Percentiles rank a stretch among this genome's conserved stretches.
Evolutionary conservation across 2,888 invertebrate species (phyloP).

Genomic region (Dexiosoma caninum): DNA sequence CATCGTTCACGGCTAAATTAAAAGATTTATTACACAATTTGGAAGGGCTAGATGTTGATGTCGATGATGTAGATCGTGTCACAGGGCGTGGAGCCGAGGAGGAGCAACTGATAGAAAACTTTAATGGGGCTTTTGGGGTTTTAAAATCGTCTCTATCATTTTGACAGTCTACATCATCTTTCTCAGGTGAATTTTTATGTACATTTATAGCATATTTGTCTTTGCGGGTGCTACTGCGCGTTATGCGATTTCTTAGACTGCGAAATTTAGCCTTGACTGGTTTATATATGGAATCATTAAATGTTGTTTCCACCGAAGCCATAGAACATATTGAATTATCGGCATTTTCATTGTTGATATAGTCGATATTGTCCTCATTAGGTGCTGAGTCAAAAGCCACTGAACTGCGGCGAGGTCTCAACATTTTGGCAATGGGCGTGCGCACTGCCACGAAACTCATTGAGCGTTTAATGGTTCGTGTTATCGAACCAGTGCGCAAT

Average conservation of each 20-base stretch:
- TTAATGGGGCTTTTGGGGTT: slow-evolving; percentile 75
- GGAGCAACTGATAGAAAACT: slow-evolving; percentile 59
- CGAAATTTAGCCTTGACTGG: slow-evolving; percentile 76
- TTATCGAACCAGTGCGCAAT: slow-evolving; percentile 76
- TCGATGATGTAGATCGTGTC: slow-evolving; percentile 26
- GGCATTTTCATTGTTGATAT: slow-evolving; percentile 60
- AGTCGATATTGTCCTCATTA: slow-evolving; percentile 47
- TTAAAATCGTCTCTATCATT: slow-evolving; percentile 71
- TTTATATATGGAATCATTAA: slow-evolving; percentile 75
- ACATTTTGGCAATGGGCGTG: slow-evolving; percentile 68
- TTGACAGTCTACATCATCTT: slow-evolving; percentile 50
- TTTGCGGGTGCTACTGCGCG: slow-evolving; percentile 69
- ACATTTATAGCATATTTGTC: slow-evolving; percentile 60
- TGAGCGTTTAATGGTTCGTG: slow-evolving; percentile 75
- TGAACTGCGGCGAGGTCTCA: slow-evolving; percentile 71
- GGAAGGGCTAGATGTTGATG: slow-evolving; percentile 46
- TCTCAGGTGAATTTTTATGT: slow-evolving; percentile 34
- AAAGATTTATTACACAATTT: slow-evolving; percentile 59
- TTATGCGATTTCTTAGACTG: slow-evolving; percentile 74
- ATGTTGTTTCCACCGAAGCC: slow-evolving; percentile 74
- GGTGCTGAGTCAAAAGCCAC: slow-evolving; percentile 66
- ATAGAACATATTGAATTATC: slow-evolving; percentile 75
- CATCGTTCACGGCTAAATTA: slow-evolving; percentile 47
- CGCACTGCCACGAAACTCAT: slow-evolving; percentile 77
- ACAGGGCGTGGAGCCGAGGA: slow-evolving; percentile 57